Base-by-base conservation (phyloP, 92 coral and sea anemone genomes). In the Plumapathes pennacea region DNA sequence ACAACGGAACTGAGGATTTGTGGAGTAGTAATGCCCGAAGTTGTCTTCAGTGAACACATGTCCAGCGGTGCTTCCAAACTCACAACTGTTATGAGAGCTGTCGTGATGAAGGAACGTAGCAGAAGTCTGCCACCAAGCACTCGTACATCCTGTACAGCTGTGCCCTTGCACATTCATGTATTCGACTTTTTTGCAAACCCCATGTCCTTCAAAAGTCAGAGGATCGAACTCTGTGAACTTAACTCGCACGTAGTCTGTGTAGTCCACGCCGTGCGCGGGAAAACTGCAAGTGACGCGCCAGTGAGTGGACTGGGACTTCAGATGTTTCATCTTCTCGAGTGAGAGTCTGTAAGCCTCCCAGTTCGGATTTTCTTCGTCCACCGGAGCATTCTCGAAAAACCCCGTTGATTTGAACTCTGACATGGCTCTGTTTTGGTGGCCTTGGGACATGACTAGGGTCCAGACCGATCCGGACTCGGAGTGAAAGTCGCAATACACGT, bases 211-310 rank as follows among this genome's bases (percentile, higher is more conserved):
- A 40, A 20, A 24, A 15, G 3, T 27, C 15, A 59, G 12, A 50
- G 43, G 21, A 20, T 59, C 67, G 21, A 42, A 20, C 33, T 59
- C 67, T 5, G 22, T 21, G 37, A 59, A 59, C 36, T 27, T 38
- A 19, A 53, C 67, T 18, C 67, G 31, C 36, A 40, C 67, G 43
- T 59, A 59, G 29, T 59, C 67, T 21, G 20, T 38, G 19, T 59
- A 42, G 20, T 59, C 54, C 2, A 59, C 51, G 45, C 63, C 49
- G 20, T 25, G 4, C 29, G 2, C 32, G 10, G 51, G 67, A 41
- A 59, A 59, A 12, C 50, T 42, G 38, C 67, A 59, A 3, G 67
- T 59, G 31, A 59, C 43, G 10, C 67, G 28, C 67, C 67, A 59
- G 30, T 59, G 67, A 19, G 67, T 59, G 13, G 67, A 59, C 19